These are phyloP conservation scores for Catharus ustulatus DNA, from an alignment of 2,797 vertebrate species.

Conservation along the genomic window DNA sequence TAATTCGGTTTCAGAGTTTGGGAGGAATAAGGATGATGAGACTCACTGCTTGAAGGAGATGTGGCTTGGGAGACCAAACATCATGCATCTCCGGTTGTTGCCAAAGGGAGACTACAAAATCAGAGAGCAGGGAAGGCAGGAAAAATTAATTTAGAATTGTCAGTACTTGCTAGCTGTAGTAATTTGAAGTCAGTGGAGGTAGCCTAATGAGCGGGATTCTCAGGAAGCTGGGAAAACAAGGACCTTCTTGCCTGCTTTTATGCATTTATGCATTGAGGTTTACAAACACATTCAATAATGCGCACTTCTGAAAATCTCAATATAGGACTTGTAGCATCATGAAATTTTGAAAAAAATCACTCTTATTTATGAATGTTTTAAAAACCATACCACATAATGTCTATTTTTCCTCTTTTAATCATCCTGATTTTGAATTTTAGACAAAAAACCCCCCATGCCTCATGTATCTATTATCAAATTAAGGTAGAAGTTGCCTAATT, in stretches of 20 bases:
- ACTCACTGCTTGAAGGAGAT: background rate
- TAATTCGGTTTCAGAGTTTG: background rate
- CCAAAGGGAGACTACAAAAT: background rate
- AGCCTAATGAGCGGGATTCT: background rate
- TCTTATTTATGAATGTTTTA: background rate
- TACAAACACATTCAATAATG: background rate
- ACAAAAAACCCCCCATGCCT: background rate
- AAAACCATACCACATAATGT: background rate
- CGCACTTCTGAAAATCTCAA: background rate
- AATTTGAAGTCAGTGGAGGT: background rate
- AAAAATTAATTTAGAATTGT: background rate
- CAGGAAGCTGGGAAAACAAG: background rate
- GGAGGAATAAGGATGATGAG: background rate
- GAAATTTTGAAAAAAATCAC: background rate
- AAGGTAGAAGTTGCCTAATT: constrained; percentile 4
- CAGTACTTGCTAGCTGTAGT: background rate
- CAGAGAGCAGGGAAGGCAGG: background rate
- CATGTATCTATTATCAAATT: constrained; percentile 10
- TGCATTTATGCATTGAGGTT: background rate
- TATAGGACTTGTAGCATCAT: background rate
- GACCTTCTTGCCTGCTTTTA: background rate
- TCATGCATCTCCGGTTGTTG: background rate
- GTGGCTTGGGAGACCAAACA: background rate
- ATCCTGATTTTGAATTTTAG: background rate
- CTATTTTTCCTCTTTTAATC: background rate